Base-by-base conservation (phyloP, 2,797 vertebrate genomes). In the Pteronotus mesoamericanus region DNA sequence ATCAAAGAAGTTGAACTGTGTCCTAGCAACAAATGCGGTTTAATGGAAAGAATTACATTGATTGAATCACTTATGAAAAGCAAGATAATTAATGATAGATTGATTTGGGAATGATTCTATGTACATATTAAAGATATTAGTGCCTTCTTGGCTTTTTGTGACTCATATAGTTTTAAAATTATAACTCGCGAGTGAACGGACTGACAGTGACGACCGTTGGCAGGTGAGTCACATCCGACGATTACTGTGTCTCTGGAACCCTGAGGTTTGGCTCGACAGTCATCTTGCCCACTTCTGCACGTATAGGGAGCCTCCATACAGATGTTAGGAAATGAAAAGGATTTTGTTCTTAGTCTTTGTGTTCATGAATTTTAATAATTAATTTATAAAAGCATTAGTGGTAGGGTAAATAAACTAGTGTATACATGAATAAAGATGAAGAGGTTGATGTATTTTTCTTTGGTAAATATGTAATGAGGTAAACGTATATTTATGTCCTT, bases 201-300 rank as follows among this genome's bases (percentile, higher is more conserved):
- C 59, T 29, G 59, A 12, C 57, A 12, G 12, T 2, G 82, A 77
- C 0, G 0, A 37, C 59, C 24, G 59, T 22, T 78, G 34, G 26
- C 4, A 0, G 42, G 6, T 34, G 53, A 84, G 79, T 42, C 34
- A n/a, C 1, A 1, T 5, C 3, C 2, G 24, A 6, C 61, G 39
- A 44, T 34, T 24, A 61, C 18, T 32, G 6, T 10, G 14, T 44
- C 22, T 37, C 32, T 77, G 90, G 59, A 68, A 68, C 59, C 55
- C 32, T 37, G 48, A 37, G 59, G 9, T 29, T 48, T 9, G 7
- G 26, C 11, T 0, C 22, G 24, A 19, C 39, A 5, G 48, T 29
- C 5, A 9, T 32, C 37, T 32, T 32, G 39, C 69, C 34, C 37
- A 26, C 48, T 26, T 18, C 59, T 24, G 42, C 22, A 19, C 42